A percentile compares a stretch with the other conserved stretches of the same genome.
These are phyloP conservation scores for Smutsia gigantea DNA, from an alignment of 2,797 vertebrate genomes.

Conservation along the genomic window DNA sequence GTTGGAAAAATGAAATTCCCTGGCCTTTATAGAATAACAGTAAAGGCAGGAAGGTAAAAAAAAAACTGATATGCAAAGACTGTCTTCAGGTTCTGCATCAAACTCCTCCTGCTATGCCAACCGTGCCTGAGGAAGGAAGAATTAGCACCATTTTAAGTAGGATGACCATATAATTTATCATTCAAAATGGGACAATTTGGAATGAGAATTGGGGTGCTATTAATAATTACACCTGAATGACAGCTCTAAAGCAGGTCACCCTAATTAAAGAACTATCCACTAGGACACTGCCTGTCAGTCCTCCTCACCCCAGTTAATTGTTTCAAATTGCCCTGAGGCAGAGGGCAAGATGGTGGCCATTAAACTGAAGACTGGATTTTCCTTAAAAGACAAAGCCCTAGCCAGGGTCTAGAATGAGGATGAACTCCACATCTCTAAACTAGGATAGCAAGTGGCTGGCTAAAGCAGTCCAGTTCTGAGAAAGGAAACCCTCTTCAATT, in stretches of 20 bases:
- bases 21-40: background rate
- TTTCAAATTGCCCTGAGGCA: background rate
- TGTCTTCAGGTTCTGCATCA: background rate
- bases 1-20: background rate
- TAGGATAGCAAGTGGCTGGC: background rate
- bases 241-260: slow-evolving; percentile 35
- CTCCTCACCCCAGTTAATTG: background rate
- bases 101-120: background rate
- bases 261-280: slow-evolving; percentile 10
- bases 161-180: background rate
- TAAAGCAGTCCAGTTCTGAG: background rate
- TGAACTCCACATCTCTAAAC: background rate
- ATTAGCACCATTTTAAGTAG: slow-evolving; percentile 36
- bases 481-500: background rate
- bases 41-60: background rate
- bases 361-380: background rate
- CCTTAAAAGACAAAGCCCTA: background rate
- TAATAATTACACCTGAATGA: slow-evolving; percentile 48
- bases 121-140: background rate
- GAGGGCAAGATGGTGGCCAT: background rate
- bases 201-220: slow-evolving; percentile 7
- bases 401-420: background rate
- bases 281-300: background rate
- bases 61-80: background rate
- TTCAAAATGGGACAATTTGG: slow-evolving; percentile 5